Evolutionary conservation across 2,888 invertebrate species (phyloP), one percentile per base, ranked within the genome.

Genomic region (Ennomos fuscantarius): DNA sequence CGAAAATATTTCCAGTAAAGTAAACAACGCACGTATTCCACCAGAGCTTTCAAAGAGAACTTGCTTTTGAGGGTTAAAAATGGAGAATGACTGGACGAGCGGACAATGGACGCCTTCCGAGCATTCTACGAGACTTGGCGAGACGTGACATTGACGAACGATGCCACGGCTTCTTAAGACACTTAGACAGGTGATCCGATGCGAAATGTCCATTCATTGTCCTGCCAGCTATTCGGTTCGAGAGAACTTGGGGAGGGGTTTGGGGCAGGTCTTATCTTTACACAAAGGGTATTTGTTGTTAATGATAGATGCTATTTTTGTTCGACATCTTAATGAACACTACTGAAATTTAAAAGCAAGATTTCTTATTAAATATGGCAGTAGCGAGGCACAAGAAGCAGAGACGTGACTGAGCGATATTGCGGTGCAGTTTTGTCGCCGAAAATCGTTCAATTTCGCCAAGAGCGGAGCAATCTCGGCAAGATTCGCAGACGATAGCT

Each of bases 101-200:
- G 77, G 70, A 81, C 82, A 83, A 85, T 83, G 74, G 84, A 74
- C 72, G 75, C 73, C 74, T 70, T 76, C 78, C 79, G 64, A 70
- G 76, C 76, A 76, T 79, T 79, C 77, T 73, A 64, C 59, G 62
- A 70, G 73, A 68, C 73, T 72, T 68, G 70, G 63, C 68, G 44
- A 62, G 74, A 71, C 66, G 62, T 75, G 87, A 87, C 87, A 68
- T 82, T 87, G 86, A 87, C 81, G 85, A 87, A 87, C 79, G 84
- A 82, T 71, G 71, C 64, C 63, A 73, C 73, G 70, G 74, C 73
- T 62, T 76, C 78, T 78, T 70, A 77, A 79, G 84, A 83, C 80
- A 82, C 81, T 82, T 78, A 78, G 86, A 86, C 86, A 86, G 88
- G 87, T 87, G 87, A 87, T 86, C 80, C 82, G 77, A 75, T 68